Conservation (phyloP, 2,888 invertebrate species). For the Cartodere bifasciata region DNA sequence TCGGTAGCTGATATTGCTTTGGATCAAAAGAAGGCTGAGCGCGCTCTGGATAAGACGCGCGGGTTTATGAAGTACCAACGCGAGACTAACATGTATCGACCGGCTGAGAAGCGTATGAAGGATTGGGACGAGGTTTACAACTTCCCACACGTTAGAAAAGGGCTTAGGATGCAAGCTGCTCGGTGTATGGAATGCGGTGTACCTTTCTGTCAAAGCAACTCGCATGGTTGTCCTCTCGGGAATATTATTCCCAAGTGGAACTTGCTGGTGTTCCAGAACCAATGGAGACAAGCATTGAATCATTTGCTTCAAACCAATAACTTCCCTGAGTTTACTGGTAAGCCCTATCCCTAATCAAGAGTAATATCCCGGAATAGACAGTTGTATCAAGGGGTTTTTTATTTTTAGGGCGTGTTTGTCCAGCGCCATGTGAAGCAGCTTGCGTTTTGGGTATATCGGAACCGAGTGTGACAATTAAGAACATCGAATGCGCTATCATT, state of each 20-base stretch:
- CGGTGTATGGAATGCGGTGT: conserved; percentile 99
- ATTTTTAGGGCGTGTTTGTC: conserved; percentile 84
- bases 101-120: conserved; percentile 68
- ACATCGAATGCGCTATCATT: conserved; percentile 97
- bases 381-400: too few relatives aligned
- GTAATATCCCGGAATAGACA: too few relatives aligned
- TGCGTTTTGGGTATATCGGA: conserved; percentile 91
- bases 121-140: conserved; percentile 98
- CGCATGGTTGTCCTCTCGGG: conserved; percentile 92
- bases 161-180: conserved; percentile 82
- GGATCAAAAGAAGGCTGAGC: conserved; percentile 70
- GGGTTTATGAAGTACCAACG: conserved; percentile 93
- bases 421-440: conserved; percentile 97
- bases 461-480: conserved; percentile 96
- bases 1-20: conserved; percentile 62
- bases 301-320: conserved; percentile 96
- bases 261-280: conserved; percentile 84
- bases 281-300: conserved; percentile 88
- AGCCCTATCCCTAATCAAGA: too few relatives aligned
- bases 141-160: conserved; percentile 71
- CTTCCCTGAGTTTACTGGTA: conserved; percentile 64
- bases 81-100: conserved; percentile 75
- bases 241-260: conserved; percentile 99
- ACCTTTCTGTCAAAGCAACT: conserved; percentile 88
- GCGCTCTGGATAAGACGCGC: conserved; percentile 69